These are phyloP conservation scores for Melanotaenia pygmaea DNA, from an alignment of 2,797 vertebrate species.

Conservation along the genomic window DNA sequence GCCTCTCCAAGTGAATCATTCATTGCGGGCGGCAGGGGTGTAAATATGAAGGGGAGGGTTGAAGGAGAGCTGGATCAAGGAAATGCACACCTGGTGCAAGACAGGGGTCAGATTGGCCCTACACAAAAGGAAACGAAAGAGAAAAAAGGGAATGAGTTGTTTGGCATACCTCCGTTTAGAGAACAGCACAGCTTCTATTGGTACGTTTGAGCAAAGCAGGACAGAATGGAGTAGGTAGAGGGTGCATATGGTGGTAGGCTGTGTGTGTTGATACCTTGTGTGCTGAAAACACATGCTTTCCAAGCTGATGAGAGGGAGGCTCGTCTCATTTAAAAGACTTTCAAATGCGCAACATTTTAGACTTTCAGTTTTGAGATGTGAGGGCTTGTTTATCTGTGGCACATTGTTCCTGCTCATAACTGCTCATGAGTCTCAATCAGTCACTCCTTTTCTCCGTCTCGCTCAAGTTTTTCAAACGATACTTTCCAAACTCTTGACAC, in stretches of 20 bases:
- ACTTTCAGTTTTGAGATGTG: constrained; percentile 78
- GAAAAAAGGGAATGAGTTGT: constrained; percentile 67
- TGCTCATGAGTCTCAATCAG: constrained; percentile 74
- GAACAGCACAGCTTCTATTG: constrained; percentile 48
- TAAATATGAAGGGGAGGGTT: constrained; percentile 77
- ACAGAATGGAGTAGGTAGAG: constrained; percentile 62
- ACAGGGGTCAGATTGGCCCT: constrained; percentile 81
- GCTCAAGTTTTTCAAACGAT: constrained; percentile 74
- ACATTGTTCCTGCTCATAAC: constrained; percentile 77
- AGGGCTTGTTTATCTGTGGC: constrained; percentile 80
- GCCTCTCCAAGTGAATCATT: constrained; percentile 83
- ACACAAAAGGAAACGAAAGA: constrained; percentile 70
- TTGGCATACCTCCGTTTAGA: constrained; percentile 75
- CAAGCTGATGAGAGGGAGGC: constrained; percentile 68
- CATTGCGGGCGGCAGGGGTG: constrained; percentile 83
- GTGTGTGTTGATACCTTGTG: constrained; percentile 55
- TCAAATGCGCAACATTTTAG: constrained; percentile 74
- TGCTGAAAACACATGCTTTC: constrained; percentile 70
- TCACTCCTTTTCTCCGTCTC: constrained; percentile 58
- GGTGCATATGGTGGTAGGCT: constrained; percentile 65
- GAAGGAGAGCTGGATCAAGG: constrained; percentile 81
- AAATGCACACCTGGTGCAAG: constrained; percentile 84
- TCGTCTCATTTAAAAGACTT: constrained; percentile 59
- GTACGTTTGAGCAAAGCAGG: constrained; percentile 41
- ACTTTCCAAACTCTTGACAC: constrained; percentile 78